These are phyloP conservation scores for Aphrocallistes beatrix DNA, from an alignment of 37 sponge, comb jelly and placozoan species.

Conservation along the genomic window DNA sequence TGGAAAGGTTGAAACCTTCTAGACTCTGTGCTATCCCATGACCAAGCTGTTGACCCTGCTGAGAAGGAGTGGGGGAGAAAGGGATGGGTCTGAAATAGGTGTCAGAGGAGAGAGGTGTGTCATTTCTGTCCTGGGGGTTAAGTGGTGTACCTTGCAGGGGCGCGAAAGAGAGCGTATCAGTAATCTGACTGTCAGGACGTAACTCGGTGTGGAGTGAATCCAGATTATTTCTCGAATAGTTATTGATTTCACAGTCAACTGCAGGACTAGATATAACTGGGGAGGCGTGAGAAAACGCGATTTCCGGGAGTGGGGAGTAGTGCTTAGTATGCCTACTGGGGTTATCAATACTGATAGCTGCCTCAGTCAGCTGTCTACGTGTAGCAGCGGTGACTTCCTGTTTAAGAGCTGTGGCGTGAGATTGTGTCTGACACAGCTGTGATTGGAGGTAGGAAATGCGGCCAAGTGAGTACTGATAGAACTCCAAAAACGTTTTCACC, in stretches of 20 bases:
- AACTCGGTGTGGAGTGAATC: not conserved
- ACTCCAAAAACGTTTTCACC: not conserved
- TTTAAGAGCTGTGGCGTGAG: not conserved
- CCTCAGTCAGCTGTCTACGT: constrained; percentile 16
- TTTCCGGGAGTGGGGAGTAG: not conserved
- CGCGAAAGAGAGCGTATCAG: not conserved
- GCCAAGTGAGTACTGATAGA: not conserved
- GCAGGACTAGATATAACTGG: not conserved
- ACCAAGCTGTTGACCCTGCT: not conserved
- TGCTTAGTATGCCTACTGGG: not conserved
- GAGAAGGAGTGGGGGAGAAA: not conserved
- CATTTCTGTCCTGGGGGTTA: not conserved
- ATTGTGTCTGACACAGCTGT: not conserved
- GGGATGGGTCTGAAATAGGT: not conserved
- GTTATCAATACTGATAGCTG: not conserved
- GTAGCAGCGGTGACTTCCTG: not conserved
- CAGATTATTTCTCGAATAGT: not conserved
- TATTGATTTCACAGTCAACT: not conserved
- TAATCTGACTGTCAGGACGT: not conserved
- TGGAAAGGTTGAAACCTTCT: not conserved
- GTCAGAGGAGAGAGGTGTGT: not conserved
- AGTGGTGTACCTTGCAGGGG: not conserved
- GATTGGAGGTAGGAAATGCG: not conserved
- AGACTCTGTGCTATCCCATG: not conserved
- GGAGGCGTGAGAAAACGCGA: constrained; percentile 3